Evolutionary conservation across 2,113 vertebrate genomes (phyloP).

Genomic region (Corythaeola cristata): DNA sequence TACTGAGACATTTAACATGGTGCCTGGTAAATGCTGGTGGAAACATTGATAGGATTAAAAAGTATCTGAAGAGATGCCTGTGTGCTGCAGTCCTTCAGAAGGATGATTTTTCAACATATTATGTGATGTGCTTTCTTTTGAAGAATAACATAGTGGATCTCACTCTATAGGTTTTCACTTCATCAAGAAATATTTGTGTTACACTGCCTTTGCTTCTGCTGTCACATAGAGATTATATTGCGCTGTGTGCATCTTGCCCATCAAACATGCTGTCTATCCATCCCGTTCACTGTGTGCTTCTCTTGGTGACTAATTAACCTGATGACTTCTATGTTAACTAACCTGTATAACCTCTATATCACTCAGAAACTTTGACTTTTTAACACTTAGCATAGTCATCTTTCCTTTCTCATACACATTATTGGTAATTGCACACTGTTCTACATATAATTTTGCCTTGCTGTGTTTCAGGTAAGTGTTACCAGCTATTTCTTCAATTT

Average conservation of each 20-base stretch:
- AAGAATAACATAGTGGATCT: neutral
- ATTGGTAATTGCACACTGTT: neutral
- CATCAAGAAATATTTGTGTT: neutral
- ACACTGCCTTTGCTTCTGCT: neutral
- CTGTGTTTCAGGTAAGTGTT: neutral
- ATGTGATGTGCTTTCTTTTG: fast-evolving
- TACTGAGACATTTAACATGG: neutral
- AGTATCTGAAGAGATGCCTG: neutral
- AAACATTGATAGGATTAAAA: neutral
- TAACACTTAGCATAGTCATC: neutral
- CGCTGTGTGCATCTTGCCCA: neutral
- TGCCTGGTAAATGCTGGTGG: neutral
- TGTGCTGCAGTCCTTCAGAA: neutral
- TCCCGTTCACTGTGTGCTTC: neutral
- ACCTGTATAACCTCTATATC: neutral
- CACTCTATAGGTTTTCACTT: neutral
- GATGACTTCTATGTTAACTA: neutral
- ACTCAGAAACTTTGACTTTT: neutral
- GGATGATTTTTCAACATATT: neutral
- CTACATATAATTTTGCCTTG: neutral
- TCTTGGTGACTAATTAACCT: neutral
- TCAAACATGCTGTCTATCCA: neutral
- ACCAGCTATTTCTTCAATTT: neutral
- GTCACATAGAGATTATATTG: neutral
- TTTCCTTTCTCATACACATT: neutral